These are phyloP conservation scores for Hippoglossus stenolepis DNA, from an alignment of 2,113 vertebrate genomes.

Conservation along the genomic window DNA sequence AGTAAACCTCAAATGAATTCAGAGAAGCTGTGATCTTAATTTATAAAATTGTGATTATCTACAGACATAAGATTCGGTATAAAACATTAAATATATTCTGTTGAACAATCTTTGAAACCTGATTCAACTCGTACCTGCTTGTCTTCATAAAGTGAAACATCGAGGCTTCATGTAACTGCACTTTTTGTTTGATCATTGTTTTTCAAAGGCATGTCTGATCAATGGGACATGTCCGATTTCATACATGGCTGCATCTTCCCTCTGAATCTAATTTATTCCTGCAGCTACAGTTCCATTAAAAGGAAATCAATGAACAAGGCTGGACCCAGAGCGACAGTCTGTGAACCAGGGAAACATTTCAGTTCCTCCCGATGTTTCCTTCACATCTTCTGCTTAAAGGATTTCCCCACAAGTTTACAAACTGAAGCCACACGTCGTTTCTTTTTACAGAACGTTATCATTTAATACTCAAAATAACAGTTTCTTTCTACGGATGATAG, in stretches of 20 bases:
- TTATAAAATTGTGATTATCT: too few species aligned
- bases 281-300: conserved; percentile 68
- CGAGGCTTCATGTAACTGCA: not conserved
- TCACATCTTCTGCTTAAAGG: too few species aligned
- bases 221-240: conserved; percentile 87
- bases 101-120: too few species aligned
- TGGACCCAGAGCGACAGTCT: not conserved
- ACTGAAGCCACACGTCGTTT: not conserved
- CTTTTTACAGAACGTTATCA: conserved; percentile 39
- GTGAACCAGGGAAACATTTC: conserved; percentile 7
- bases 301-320: conserved; percentile 67
- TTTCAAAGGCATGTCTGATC: conserved; percentile 58
- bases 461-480: conserved; percentile 80
- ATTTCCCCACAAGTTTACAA: not conserved
- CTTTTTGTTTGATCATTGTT: conserved; percentile 37
- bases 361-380: too few species aligned
- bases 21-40: too few species aligned
- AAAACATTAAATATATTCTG: too few species aligned
- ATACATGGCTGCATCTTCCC: conserved; percentile 76
- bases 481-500: conserved; percentile 59
- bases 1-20: too few species aligned
- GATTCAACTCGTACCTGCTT: not conserved
- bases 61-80: too few species aligned
- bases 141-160: not conserved
- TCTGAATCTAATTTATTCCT: conserved; percentile 59